phyloP scores from a whole-genome alignment of 2,888 invertebrate species.

The Galerucella calmariensis region DNA sequence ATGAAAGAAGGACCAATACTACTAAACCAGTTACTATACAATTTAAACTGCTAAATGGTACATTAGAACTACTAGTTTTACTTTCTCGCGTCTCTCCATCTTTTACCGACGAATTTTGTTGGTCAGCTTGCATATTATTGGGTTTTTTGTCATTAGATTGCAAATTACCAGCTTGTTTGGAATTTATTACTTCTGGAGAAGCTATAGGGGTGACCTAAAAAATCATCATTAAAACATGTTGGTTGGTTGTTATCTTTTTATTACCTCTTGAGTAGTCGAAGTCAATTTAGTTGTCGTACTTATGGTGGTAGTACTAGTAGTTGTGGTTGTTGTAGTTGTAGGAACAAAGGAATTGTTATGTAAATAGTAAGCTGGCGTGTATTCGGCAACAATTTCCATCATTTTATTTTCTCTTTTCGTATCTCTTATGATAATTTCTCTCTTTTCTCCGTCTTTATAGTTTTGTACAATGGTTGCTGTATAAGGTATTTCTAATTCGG shows the following conservation, averaged over 20 bases:
- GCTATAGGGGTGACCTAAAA: slow-evolving; percentile 38
- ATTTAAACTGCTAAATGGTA: neutral
- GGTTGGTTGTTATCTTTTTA: too few species aligned
- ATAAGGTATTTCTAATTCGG: slow-evolving; percentile 80
- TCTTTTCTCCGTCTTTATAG: slow-evolving; percentile 73
- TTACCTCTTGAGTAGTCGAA: slow-evolving; percentile 66
- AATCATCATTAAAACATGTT: neutral
- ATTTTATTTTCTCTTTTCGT: slow-evolving; percentile 75
- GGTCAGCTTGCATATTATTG: slow-evolving; percentile 62
- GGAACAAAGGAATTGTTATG: slow-evolving; percentile 82
- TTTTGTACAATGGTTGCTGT: slow-evolving; percentile 76
- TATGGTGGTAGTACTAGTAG: slow-evolving; percentile 67
- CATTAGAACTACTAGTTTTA: slow-evolving; percentile 4
- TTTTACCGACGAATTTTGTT: slow-evolving; percentile 57
- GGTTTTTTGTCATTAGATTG: slow-evolving; percentile 55
- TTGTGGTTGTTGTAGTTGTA: slow-evolving; percentile 75
- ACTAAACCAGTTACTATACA: slow-evolving; percentile 13
- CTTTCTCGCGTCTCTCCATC: slow-evolving; percentile 44
- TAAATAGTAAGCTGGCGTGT: slow-evolving; percentile 81
- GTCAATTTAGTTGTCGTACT: slow-evolving; percentile 65
- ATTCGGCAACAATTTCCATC: slow-evolving; percentile 76
- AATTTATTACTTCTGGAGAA: slow-evolving; percentile 43
- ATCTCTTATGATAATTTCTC: slow-evolving; percentile 72
- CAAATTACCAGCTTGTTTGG: slow-evolving; percentile 40
- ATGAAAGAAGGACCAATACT: neutral